Conservation (phyloP, 2,797 vertebrate genomes). For the Pelobates cultripes region DNA sequence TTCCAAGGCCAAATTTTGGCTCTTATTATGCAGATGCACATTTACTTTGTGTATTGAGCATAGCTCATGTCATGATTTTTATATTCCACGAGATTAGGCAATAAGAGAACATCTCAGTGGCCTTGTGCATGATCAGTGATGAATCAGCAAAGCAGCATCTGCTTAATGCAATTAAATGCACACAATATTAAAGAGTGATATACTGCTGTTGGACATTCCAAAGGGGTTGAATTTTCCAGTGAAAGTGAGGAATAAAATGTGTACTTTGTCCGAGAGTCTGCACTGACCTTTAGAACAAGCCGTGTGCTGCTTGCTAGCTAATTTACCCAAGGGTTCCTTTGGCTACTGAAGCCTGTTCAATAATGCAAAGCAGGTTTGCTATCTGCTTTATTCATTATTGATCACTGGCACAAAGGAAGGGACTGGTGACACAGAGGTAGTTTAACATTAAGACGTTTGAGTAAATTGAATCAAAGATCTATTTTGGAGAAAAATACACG, state of each 20-base stretch:
- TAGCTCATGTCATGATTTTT: slow-evolving; percentile 39
- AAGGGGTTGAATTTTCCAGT: slow-evolving; percentile 11
- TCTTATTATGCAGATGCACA: not conserved
- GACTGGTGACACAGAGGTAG: slow-evolving; percentile 23
- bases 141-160: slow-evolving; percentile 43
- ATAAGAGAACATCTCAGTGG: slow-evolving; percentile 46
- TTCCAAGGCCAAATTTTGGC: not conserved
- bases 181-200: slow-evolving; percentile 30
- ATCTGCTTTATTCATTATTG: slow-evolving; percentile 71
- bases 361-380: slow-evolving; percentile 82
- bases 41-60: slow-evolving; percentile 36
- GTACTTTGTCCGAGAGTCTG: not conserved
- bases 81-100: slow-evolving; percentile 49
- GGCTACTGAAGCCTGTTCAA: slow-evolving; percentile 79
- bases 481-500: no score
- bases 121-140: slow-evolving; percentile 24
- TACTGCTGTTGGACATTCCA: slow-evolving; percentile 3
- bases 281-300: not conserved
- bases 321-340: slow-evolving; percentile 58
- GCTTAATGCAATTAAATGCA: slow-evolving; percentile 21
- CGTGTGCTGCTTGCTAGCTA: slow-evolving; percentile 10
- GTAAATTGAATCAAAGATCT: not conserved
- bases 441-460: not conserved
- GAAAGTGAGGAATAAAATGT: not conserved
- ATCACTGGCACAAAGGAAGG: slow-evolving; percentile 69